phyloP scores from a whole-genome alignment of 37 sponge, comb jelly and placozoan genomes.

The Lycopodina hypogea region DNA sequence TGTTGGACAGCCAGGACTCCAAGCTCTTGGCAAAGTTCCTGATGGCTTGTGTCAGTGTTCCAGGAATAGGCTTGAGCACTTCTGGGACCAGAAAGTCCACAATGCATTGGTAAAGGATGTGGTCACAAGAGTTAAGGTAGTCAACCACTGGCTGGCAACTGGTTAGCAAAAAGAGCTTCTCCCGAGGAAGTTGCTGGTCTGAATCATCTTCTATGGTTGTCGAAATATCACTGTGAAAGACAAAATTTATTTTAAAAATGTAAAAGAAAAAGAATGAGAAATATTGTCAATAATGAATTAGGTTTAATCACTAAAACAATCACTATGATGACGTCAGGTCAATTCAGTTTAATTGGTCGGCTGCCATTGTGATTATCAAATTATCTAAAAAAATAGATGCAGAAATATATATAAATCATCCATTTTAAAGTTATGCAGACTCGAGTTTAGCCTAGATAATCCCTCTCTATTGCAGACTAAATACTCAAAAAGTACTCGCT shows the following conservation, averaged over 20 bases:
- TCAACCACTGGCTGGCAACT: constrained; percentile 53
- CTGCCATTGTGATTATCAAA: too few relatives aligned
- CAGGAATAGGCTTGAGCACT: constrained; percentile 95
- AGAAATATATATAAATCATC: too few relatives aligned
- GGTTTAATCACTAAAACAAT: too few relatives aligned
- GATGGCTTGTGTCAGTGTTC: constrained; percentile 92
- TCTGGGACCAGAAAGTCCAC: constrained; percentile 89
- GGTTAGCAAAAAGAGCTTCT: constrained; percentile 67
- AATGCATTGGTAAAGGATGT: constrained; percentile 93
- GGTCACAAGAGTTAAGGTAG: constrained; percentile 83
- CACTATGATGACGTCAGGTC: too few relatives aligned
- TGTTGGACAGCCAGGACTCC: constrained; percentile 75
- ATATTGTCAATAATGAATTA: too few relatives aligned
- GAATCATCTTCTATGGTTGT: constrained; percentile 41
- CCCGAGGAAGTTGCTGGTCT: constrained; percentile 57
- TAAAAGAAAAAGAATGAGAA: too few relatives aligned
- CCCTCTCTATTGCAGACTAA: too few relatives aligned
- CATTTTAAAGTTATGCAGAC: too few relatives aligned
- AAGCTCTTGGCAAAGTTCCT: constrained; percentile 98
- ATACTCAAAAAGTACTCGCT: too few relatives aligned
- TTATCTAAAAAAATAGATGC: too few relatives aligned
- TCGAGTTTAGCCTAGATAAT: too few relatives aligned
- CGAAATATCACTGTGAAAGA: not conserved
- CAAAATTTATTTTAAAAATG: not conserved
- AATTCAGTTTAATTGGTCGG: too few relatives aligned